phyloP scores from a whole-genome alignment of 2,888 invertebrate genomes.

The Polydrusus cervinus region DNA sequence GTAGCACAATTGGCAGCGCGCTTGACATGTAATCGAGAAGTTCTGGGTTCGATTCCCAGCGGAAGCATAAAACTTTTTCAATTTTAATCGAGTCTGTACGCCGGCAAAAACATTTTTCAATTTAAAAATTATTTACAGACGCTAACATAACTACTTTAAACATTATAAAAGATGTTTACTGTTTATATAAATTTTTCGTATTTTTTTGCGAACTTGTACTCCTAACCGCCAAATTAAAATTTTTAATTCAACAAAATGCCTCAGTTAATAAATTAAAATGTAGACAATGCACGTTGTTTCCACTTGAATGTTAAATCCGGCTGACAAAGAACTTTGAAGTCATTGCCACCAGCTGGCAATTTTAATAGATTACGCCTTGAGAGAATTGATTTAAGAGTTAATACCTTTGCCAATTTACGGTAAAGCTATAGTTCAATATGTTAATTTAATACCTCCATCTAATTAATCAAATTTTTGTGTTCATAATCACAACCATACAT shows the following conservation, averaged over 20 bases:
- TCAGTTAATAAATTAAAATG: slow-evolving; percentile 18
- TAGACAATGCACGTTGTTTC: slow-evolving; percentile 5
- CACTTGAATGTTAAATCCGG: slow-evolving; percentile 11
- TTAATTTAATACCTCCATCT: background rate
- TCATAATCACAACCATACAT: no score
- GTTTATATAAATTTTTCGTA: no score
- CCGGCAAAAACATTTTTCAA: no score
- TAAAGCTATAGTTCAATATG: background rate
- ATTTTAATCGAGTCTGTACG: no score
- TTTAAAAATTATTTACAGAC: no score
- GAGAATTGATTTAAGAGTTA: slow-evolving; percentile 7
- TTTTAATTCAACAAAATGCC: slow-evolving; percentile 3
- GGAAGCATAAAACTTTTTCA: no score
- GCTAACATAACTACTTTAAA: no score
- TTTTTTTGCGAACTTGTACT: background rate
- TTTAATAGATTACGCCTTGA: slow-evolving; percentile 2
- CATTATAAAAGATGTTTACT: no score
- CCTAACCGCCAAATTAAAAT: slow-evolving; percentile 1
- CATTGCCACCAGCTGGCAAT: slow-evolving; percentile 10
- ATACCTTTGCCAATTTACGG: background rate
- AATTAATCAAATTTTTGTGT: background rate
- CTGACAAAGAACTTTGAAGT: slow-evolving; percentile 22
- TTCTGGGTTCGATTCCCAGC: no score
- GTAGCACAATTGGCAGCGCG: no score
- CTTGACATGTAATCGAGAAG: no score